Conservation (phyloP, 1,140 invertebrate genomes). For the Pinna nobilis region DNA sequence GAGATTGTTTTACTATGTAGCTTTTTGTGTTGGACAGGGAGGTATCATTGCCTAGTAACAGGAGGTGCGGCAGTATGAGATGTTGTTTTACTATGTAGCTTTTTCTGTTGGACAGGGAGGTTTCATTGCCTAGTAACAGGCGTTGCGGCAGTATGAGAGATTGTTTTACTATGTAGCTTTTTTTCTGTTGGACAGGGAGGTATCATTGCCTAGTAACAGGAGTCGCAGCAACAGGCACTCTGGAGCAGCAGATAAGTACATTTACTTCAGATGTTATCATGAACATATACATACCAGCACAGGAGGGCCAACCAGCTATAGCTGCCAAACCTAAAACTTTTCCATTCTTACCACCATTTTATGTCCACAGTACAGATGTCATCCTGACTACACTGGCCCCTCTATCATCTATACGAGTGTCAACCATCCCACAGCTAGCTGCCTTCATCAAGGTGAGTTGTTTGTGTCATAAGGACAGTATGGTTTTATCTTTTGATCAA, state of each 20-base stretch:
- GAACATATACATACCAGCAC: conserved; percentile 44
- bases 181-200: conserved; percentile 59
- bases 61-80: too few species aligned
- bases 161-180: conserved; percentile 8
- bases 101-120: background rate
- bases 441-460: conserved; percentile 61
- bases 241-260: conserved; percentile 57
- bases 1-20: too few species aligned
- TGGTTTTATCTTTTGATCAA: background rate
- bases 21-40: too few species aligned
- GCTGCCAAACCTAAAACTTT: conserved; percentile 52
- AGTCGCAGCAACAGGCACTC: background rate
- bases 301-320: conserved; percentile 57
- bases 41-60: too few species aligned
- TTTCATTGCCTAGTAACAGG: background rate
- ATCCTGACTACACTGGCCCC: conserved; percentile 60
- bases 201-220: conserved; percentile 58
- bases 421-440: conserved; percentile 46
- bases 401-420: conserved; percentile 56
- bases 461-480: background rate
- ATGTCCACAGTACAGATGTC: conserved; percentile 66
- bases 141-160: background rate
- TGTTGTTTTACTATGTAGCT: background rate
- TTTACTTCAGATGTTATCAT: conserved; percentile 57
- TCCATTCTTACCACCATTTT: conserved; percentile 70